Conservation (phyloP, 2,113 vertebrate genomes). For the Corapipo altera region DNA sequence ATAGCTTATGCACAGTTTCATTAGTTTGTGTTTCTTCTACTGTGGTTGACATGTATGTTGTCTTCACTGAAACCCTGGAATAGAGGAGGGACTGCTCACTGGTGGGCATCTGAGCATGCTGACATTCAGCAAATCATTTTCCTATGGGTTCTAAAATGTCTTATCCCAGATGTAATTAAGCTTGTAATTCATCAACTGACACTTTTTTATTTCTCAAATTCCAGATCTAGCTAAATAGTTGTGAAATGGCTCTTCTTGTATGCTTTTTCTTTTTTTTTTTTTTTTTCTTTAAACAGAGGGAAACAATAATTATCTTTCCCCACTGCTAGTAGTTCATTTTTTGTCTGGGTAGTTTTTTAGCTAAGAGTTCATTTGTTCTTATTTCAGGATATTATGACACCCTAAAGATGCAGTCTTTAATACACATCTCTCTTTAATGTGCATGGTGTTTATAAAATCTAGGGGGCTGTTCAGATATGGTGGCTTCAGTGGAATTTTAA, state of each 20-base stretch:
- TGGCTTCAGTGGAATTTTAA: neutral
- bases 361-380: neutral
- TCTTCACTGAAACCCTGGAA: conserved; percentile 35
- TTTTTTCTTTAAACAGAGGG: neutral
- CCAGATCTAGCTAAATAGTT: neutral
- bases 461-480: neutral
- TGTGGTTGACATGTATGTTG: conserved; percentile 60
- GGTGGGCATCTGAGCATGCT: conserved; percentile 67
- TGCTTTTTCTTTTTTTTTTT: neutral
- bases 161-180: conserved; percentile 61
- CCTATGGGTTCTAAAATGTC: conserved; percentile 43
- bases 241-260: neutral
- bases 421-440: neutral
- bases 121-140: conserved; percentile 43
- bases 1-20: conserved; percentile 60
- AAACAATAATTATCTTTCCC: neutral
- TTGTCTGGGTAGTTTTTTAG: neutral
- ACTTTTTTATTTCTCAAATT: neutral
- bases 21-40: conserved; percentile 57
- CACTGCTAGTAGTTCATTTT: neutral
- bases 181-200: conserved; percentile 51
- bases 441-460: neutral
- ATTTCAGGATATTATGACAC: neutral
- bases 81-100: conserved; percentile 45
- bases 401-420: neutral